These are phyloP conservation scores for Endomychus coccineus DNA, from an alignment of 2,888 invertebrate genomes.

Conservation along the genomic window DNA sequence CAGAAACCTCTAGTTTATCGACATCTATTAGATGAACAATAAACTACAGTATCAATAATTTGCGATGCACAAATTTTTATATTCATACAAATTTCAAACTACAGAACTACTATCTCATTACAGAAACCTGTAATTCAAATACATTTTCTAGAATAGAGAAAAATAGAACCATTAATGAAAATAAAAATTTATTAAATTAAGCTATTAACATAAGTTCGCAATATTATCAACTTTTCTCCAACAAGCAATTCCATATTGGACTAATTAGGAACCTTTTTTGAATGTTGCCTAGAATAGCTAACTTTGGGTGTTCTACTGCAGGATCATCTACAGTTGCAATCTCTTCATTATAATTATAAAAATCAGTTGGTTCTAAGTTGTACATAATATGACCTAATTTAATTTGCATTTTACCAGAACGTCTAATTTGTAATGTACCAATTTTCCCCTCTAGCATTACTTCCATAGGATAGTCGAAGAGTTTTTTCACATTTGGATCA, in stretches of 20 bases:
- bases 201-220: too few species aligned
- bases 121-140: too few species aligned
- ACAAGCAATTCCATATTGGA: constrained; percentile 31
- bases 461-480: constrained; percentile 33
- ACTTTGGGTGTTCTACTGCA: constrained; percentile 20
- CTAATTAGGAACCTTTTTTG: constrained; percentile 31
- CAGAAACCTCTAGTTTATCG: too few species aligned
- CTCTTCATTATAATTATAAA: constrained; percentile 4
- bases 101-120: too few species aligned
- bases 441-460: constrained; percentile 39
- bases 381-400: constrained; percentile 35
- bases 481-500: constrained; percentile 30
- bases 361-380: constrained; percentile 28
- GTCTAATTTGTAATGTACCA: constrained; percentile 35
- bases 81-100: too few species aligned
- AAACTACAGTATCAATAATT: too few species aligned
- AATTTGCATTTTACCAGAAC: constrained; percentile 37
- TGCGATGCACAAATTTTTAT: too few species aligned
- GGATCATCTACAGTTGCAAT: constrained; percentile 12
- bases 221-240: too few species aligned
- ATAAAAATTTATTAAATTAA: too few species aligned
- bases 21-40: too few species aligned
- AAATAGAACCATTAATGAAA: too few species aligned
- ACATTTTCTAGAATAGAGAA: too few species aligned
- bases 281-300: constrained; percentile 31